phyloP scores from a whole-genome alignment of 2,888 invertebrate genomes.

The Cybosia mesomella region DNA sequence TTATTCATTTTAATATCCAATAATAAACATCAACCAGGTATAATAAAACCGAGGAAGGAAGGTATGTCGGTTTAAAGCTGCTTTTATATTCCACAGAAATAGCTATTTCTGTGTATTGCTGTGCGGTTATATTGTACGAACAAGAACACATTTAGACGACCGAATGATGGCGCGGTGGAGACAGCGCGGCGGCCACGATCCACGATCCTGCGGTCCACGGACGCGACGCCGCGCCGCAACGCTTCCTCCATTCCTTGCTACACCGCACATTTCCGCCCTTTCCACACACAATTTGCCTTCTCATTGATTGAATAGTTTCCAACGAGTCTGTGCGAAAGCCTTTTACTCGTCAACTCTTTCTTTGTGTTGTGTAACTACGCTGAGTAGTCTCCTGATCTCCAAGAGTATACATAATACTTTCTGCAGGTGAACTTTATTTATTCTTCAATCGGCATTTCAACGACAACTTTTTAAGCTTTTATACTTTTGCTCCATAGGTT shows the following conservation, averaged over 20 bases:
- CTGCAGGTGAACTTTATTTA: constrained; percentile 16
- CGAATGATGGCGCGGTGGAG: not conserved
- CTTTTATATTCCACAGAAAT: constrained; percentile 12
- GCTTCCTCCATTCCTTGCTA: constrained; percentile 47
- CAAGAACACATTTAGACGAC: not conserved
- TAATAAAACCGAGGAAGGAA: no score
- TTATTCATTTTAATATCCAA: no score
- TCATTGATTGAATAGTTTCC: constrained; percentile 60
- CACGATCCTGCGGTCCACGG: constrained; percentile 16
- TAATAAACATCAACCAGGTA: no score
- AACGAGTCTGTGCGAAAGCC: constrained; percentile 34
- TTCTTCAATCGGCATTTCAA: not conserved
- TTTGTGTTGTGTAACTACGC: no score
- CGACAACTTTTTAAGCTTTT: not conserved
- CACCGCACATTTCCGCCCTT: constrained; percentile 63
- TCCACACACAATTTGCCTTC: constrained; percentile 63
- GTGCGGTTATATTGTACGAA: not conserved
- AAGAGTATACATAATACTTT: constrained; percentile 23
- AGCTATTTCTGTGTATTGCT: no score
- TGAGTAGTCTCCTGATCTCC: constrained; percentile 28
- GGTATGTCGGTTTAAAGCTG: constrained; percentile 1
- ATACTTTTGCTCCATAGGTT: not conserved
- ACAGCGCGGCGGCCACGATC: not conserved
- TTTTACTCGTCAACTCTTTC: constrained; percentile 31
- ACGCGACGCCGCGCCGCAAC: constrained; percentile 11